A percentile compares a stretch with the other conserved stretches of the same genome.
phyloP scores from a whole-genome alignment of 2,888 invertebrate species.

The Diadegma fenestrale region DNA sequence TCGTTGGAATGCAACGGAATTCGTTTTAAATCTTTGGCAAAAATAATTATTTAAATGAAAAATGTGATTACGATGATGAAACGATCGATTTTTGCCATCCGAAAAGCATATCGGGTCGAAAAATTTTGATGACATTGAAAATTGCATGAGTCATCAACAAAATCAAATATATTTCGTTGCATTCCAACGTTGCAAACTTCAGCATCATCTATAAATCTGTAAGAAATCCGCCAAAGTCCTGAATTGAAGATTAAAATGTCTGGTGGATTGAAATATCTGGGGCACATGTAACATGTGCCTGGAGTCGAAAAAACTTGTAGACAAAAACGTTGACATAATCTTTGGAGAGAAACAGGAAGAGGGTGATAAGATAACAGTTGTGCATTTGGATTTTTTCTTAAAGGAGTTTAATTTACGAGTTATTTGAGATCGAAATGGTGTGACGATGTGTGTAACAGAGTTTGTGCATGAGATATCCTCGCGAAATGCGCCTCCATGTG shows the following conservation, averaged over 20 bases:
- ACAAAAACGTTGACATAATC: neutral
- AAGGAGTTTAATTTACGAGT: constrained; percentile 49
- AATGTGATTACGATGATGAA: no score
- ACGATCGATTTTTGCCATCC: no score
- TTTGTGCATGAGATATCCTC: constrained; percentile 1
- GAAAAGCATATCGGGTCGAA: no score
- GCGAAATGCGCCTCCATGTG: constrained; percentile 28
- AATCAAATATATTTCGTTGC: no score
- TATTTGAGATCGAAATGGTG: constrained; percentile 35
- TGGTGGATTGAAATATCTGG: constrained; percentile 25
- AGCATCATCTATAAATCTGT: no score
- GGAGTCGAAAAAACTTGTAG: neutral
- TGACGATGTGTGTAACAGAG: constrained; percentile 10
- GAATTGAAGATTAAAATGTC: constrained; percentile 14
- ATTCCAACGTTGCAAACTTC: no score
- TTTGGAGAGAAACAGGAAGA: constrained; percentile 51
- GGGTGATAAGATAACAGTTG: constrained; percentile 55
- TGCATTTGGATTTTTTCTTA: constrained; percentile 30
- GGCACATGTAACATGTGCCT: neutral
- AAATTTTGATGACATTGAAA: no score
- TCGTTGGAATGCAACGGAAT: no score
- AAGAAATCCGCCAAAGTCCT: neutral
- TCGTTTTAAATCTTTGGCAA: no score
- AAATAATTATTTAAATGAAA: no score
- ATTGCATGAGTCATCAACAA: no score